Conservation (phyloP, 2,797 vertebrate genomes). For the Periparus ater region DNA sequence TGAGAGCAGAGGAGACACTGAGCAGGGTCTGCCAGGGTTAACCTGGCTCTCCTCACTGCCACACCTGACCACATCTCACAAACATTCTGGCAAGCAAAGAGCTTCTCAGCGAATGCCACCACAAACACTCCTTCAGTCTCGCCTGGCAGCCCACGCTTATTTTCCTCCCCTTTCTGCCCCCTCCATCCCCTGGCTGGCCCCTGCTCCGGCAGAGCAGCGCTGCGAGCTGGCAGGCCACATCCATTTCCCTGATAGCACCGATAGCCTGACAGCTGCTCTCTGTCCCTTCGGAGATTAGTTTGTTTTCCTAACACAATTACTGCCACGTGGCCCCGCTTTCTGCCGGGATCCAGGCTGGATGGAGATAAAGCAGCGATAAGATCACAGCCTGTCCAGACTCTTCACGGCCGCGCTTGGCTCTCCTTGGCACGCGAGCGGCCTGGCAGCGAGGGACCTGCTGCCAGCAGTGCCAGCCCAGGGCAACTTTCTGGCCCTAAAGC, state of each 20-base stretch:
- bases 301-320: slow-evolving; percentile 71
- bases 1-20: neutral
- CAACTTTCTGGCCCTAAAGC: neutral
- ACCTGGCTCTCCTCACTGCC: neutral
- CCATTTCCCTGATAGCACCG: neutral
- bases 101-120: neutral
- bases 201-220: neutral
- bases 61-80: neutral
- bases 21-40: neutral
- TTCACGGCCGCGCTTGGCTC: neutral
- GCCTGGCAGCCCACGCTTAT: neutral
- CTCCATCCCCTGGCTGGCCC: neutral
- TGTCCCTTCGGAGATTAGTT: slow-evolving; percentile 63
- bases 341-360: slow-evolving; percentile 29
- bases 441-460: neutral
- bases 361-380: slow-evolving; percentile 58
- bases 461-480: neutral
- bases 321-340: slow-evolving; percentile 59
- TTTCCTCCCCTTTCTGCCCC: neutral
- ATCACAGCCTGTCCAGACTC: neutral
- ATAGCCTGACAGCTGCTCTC: slow-evolving; percentile 53
- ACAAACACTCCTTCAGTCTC: neutral
- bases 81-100: neutral
- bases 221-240: neutral
- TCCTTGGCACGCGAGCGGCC: neutral